Evolutionary conservation across 2,797 vertebrate genomes (phyloP).

Genomic region (Channallabes apus): DNA sequence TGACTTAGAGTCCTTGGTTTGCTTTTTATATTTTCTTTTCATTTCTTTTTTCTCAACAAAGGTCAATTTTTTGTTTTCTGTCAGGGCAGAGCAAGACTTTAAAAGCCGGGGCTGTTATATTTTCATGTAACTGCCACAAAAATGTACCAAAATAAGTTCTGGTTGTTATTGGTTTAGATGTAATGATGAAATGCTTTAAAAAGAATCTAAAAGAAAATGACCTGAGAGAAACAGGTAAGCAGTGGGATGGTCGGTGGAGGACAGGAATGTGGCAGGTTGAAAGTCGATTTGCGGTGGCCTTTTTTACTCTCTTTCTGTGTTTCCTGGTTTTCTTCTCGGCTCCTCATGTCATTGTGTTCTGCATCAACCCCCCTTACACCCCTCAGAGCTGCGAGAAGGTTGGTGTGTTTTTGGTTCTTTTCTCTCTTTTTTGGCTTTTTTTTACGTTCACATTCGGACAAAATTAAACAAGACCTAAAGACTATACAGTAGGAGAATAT

Average conservation of each 20-base stretch:
- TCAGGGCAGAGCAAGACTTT: constrained; percentile 47
- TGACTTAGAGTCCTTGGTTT: constrained; percentile 42
- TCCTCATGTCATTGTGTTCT: constrained; percentile 99
- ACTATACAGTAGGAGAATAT: constrained; percentile 35
- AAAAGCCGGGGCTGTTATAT: constrained; percentile 26
- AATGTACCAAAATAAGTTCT: not conserved
- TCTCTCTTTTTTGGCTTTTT: constrained; percentile 93
- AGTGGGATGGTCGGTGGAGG: constrained; percentile 27
- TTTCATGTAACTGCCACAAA: constrained; percentile 37
- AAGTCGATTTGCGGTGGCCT: constrained; percentile 89
- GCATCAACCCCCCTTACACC: constrained; percentile 99
- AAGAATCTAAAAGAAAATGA: not conserved
- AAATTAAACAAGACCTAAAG: constrained; percentile 36
- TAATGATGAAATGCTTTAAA: constrained; percentile 33
- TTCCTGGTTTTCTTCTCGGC: constrained; percentile 97
- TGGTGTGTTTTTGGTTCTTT: constrained; percentile 99
- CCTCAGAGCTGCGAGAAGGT: constrained; percentile 99
- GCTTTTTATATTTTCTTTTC: constrained; percentile 36
- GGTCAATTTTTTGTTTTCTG: not conserved
- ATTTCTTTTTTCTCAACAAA: constrained; percentile 3
- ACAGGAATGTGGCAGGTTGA: constrained; percentile 50
- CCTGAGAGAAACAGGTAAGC: constrained; percentile 29
- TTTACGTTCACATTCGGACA: constrained; percentile 68
- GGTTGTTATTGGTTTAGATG: constrained; percentile 28
- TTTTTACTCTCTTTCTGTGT: constrained; percentile 99